These are phyloP conservation scores for Pogona vitticeps DNA, from an alignment of 2,113 vertebrate genomes.

Conservation along the genomic window DNA sequence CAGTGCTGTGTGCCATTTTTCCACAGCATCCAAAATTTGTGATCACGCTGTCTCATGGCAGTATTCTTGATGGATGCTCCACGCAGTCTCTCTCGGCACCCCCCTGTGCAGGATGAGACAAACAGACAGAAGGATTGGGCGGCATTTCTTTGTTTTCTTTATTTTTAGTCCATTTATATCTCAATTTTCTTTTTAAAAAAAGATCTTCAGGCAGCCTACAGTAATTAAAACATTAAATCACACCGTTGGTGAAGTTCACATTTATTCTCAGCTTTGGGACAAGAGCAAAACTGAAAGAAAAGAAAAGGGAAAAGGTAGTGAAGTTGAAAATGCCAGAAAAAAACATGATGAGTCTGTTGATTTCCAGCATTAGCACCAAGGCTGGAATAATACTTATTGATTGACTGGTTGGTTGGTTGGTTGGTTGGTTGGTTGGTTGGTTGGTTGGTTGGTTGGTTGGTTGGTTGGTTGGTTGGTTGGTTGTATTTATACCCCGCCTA, in stretches of 20 bases:
- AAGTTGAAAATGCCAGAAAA: background rate
- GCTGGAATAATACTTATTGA: too few relatives aligned
- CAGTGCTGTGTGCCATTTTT: too few relatives aligned
- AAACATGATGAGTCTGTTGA: background rate
- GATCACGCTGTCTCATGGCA: too few relatives aligned
- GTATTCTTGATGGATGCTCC: background rate
- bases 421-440: too few relatives aligned
- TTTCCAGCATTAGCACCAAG: background rate
- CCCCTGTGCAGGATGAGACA: background rate
- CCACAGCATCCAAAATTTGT: background rate
- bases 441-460: too few relatives aligned
- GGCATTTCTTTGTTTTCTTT: background rate
- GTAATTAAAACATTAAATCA: constrained; percentile 32
- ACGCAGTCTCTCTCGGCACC: background rate
- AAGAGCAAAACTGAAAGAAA: background rate
- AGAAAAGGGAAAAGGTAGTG: too few relatives aligned
- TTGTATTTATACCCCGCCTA: too few relatives aligned
- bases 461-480: too few relatives aligned
- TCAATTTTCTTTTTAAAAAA: too few relatives aligned
- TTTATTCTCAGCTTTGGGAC: constrained; percentile 2
- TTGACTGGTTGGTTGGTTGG: too few relatives aligned
- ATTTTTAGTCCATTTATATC: background rate
- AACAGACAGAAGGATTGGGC: background rate
- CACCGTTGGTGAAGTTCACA: background rate
- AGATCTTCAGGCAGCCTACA: background rate